Conservation (phyloP, 1,140 invertebrate genomes). For the Trichonephila clavipes region DNA sequence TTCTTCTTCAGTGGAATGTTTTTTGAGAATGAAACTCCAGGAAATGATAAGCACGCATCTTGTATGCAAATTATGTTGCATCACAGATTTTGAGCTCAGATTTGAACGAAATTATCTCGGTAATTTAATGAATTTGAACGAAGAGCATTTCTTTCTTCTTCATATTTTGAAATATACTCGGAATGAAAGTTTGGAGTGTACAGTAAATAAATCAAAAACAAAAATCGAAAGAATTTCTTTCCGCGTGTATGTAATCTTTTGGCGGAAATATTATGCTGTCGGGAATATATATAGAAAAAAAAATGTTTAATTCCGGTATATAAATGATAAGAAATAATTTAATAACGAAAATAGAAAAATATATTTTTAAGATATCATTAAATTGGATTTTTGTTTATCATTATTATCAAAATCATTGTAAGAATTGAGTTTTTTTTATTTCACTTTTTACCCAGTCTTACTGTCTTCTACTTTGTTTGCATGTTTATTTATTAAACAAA, state of each 20-base stretch:
- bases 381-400: no score
- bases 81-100: neutral
- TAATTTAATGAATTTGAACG: neutral
- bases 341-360: no score
- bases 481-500: no score
- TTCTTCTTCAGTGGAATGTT: neutral
- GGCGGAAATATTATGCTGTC: no score
- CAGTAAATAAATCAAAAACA: neutral
- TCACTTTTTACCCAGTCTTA: no score
- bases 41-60: neutral
- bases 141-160: neutral
- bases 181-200: neutral
- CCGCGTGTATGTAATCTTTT: neutral
- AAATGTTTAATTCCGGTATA: no score
- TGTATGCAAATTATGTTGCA: neutral
- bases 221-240: neutral
- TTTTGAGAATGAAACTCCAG: neutral
- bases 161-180: neutral
- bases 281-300: no score
- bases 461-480: no score
- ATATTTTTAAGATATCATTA: no score
- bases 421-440: no score
- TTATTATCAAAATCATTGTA: no score
- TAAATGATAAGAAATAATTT: no score
- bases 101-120: neutral